A percentile compares a stretch with the other conserved stretches of the same genome.
These are phyloP conservation scores for Balaeniceps rex DNA, from an alignment of 2,113 vertebrate genomes.

Conservation along the genomic window DNA sequence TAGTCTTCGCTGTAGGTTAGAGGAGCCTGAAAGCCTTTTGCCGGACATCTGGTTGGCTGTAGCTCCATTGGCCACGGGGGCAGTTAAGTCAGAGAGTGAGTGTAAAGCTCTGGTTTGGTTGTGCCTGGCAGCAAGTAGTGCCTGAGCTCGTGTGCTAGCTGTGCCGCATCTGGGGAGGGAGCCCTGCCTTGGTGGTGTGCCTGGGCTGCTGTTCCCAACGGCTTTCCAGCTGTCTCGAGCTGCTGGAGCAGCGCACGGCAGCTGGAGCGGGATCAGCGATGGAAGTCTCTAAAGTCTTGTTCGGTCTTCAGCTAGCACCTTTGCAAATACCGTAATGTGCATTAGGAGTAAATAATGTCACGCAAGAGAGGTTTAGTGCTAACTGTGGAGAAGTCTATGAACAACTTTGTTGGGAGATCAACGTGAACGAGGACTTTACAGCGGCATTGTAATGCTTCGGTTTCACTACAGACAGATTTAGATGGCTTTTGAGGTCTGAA, in stretches of 20 bases:
- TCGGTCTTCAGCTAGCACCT: not conserved
- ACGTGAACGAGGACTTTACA: not conserved
- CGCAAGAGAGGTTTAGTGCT: not conserved
- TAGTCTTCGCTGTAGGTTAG: not conserved
- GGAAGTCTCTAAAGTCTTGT: not conserved
- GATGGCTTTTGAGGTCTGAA: not conserved
- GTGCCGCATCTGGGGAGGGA: not conserved
- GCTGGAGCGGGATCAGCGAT: not conserved
- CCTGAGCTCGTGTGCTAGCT: not conserved
- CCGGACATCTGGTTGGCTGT: not conserved
- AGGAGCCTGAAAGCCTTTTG: not conserved
- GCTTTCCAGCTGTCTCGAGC: not conserved
- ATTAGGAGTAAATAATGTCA: not conserved
- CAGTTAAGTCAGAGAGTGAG: not conserved
- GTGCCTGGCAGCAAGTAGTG: not conserved
- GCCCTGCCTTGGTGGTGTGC: not conserved
- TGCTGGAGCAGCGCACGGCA: not conserved
- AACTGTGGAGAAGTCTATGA: not conserved
- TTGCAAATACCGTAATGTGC: not conserved
- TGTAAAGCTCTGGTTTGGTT: not conserved
- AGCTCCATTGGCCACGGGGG: rapidly evolving
- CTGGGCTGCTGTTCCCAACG: not conserved
- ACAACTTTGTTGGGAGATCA: not conserved
- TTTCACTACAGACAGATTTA: not conserved
- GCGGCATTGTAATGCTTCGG: not conserved